A percentile compares a stretch with the other conserved stretches of the same genome.
phyloP scores from a whole-genome alignment of 2,113 vertebrate species.

The Saimiri boliviensis region DNA sequence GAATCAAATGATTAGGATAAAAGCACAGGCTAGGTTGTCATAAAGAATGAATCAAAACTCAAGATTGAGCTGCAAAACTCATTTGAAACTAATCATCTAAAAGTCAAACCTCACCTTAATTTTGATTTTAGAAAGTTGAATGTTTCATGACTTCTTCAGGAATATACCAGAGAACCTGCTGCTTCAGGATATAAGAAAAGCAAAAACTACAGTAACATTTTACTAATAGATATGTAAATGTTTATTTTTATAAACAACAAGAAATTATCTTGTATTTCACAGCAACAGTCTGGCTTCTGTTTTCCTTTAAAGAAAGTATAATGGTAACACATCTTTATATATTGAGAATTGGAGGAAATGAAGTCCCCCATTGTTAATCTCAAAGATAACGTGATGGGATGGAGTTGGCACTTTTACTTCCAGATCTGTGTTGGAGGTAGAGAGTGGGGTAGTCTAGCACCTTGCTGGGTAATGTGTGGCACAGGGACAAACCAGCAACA shows the following conservation, averaged over 20 bases:
- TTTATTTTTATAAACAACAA: neutral
- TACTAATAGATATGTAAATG: neutral
- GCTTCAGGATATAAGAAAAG: neutral
- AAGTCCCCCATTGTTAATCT: neutral
- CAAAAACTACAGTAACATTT: neutral
- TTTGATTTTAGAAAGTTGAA: neutral
- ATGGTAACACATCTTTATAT: neutral
- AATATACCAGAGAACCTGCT: neutral
- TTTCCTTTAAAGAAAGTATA: neutral
- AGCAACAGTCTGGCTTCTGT: neutral
- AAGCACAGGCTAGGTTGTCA: conserved; percentile 1
- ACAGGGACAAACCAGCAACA: rapidly evolving
- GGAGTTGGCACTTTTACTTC: neutral
- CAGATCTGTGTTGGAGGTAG: neutral
- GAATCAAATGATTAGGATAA: conserved; percentile 53
- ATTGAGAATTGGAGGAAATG: neutral
- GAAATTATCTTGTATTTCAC: neutral
- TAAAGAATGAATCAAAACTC: conserved; percentile 24
- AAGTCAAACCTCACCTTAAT: neutral
- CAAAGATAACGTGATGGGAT: neutral
- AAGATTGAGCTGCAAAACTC: neutral
- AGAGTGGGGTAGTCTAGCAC: neutral
- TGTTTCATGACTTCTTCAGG: neutral
- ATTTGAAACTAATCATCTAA: neutral
- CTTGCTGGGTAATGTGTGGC: neutral